Evolutionary conservation across 2,888 invertebrate species (phyloP), one percentile per base, ranked within the genome.

Genomic region (Drosophila cognata): DNA sequence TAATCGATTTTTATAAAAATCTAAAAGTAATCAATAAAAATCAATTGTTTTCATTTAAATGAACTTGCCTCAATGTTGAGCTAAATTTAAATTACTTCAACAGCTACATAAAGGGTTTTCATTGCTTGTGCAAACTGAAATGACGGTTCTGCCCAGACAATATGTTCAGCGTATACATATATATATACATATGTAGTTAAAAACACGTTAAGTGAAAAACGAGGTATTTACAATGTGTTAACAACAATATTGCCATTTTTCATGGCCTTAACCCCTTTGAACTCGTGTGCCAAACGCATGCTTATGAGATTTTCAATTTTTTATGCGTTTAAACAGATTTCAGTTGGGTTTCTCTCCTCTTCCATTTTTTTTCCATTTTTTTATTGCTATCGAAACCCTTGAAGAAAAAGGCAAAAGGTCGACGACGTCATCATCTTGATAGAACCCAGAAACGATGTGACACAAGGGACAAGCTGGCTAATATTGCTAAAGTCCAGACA

Each of bases 141-240:
- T 55, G 18, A 46, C 61, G 53, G 38, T 51, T 21, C 4, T 35
- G 2, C 25, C 8, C 28, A 35, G 5, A 18, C 28, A n/a, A 29
- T 56, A n/a, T 56, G 38, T 56, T n/a, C n/a, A n/a, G n/a, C n/a
- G n/a, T n/a, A 51, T 53, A 59, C 64, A 74, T 61, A 58, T n/a
- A 2, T 33, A 5, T 35, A 46, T 25, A 48, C 81, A 79, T 61
- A 68, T 77, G 82, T 85, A 87, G 84, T 86, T 86, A 88, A 85
- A 85, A 88, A 71, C 77, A 84, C 84, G 86, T 90, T 91, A 91
- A 91, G 91, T 91, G 91, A 90, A 91, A 91, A 91, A 90, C 83
- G 88, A 90, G 91, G 87, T 91, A 91, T 91, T 91, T 91, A 91
- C 84, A 91, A 90, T 89, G 90, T 91, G 91, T 90, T 90, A 91